Conservation (phyloP, 2,888 invertebrate genomes). For the Mesochorus sp. region DNA sequence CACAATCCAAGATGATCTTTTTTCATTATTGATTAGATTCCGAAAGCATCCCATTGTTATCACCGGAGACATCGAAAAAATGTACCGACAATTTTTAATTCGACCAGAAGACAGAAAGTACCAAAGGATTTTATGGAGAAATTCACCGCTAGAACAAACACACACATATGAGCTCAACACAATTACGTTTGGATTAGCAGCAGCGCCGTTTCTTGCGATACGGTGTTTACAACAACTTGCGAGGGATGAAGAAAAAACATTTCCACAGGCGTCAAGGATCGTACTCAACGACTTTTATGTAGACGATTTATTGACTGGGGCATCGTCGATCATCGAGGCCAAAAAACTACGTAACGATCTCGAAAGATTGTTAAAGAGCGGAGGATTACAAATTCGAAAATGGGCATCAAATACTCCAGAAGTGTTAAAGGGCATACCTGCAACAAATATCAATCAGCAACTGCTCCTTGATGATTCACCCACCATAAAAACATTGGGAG, state of each 20-base stretch:
- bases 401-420: conserved; percentile 51
- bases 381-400: conserved; percentile 48
- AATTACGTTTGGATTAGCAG: background rate
- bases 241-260: conserved; percentile 36
- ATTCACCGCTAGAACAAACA: background rate
- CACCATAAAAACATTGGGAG: conserved; percentile 31
- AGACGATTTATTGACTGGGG: conserved; percentile 57
- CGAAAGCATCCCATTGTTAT: conserved; percentile 23
- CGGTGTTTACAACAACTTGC: conserved; percentile 23
- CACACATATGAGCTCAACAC: background rate
- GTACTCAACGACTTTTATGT: conserved; percentile 56
- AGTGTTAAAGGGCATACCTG: background rate
- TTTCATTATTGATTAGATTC: conserved; percentile 64
- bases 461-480: background rate
- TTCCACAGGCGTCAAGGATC: conserved; percentile 32
- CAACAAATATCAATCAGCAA: background rate
- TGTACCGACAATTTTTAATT: background rate
- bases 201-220: background rate
- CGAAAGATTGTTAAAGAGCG: conserved; percentile 19
- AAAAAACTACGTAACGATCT: conserved; percentile 26
- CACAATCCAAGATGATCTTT: conserved; percentile 4
- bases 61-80: background rate
- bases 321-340: conserved; percentile 32
- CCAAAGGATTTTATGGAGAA: background rate
- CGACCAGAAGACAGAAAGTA: background rate